These are phyloP conservation scores for Coccyzus lansbergi DNA, from an alignment of 2,797 vertebrate species.

Conservation along the genomic window DNA sequence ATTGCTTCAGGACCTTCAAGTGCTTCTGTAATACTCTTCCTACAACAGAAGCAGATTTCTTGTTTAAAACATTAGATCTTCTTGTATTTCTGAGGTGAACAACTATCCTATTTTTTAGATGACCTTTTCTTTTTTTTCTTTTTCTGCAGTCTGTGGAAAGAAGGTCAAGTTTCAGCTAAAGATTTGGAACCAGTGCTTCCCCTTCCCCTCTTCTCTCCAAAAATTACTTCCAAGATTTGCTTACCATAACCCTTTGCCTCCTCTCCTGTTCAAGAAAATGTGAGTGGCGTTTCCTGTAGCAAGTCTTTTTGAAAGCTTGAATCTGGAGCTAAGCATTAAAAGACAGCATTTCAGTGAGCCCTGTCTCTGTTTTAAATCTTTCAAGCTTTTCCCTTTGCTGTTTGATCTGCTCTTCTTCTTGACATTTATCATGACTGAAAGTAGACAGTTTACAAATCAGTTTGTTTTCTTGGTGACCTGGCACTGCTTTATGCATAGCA, in stretches of 20 bases:
- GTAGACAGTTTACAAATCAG: not conserved
- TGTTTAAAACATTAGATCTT: not conserved
- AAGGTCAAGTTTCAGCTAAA: not conserved
- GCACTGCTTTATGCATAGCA: not conserved
- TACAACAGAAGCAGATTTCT: not conserved
- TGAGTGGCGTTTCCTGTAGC: not conserved
- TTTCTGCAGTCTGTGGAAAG: not conserved
- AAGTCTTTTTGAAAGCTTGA: not conserved
- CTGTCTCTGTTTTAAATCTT: not conserved
- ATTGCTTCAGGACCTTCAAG: not conserved
- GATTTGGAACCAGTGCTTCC: accelerated
- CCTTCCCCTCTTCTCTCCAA: not conserved
- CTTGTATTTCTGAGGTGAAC: not conserved
- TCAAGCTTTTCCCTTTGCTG: not conserved
- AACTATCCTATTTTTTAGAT: not conserved
- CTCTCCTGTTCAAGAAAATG: not conserved
- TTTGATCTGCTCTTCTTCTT: not conserved
- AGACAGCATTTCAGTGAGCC: not conserved
- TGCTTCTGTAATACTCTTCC: not conserved
- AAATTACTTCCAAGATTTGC: not conserved
- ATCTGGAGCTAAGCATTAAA: not conserved
- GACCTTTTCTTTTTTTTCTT: not conserved
- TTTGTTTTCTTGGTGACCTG: not conserved
- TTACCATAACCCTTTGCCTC: not conserved
- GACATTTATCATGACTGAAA: not conserved